Evolutionary conservation across 2,888 invertebrate genomes (phyloP), one percentile per base, ranked within the genome.

Genomic region (Therioaphis trifolii): DNA sequence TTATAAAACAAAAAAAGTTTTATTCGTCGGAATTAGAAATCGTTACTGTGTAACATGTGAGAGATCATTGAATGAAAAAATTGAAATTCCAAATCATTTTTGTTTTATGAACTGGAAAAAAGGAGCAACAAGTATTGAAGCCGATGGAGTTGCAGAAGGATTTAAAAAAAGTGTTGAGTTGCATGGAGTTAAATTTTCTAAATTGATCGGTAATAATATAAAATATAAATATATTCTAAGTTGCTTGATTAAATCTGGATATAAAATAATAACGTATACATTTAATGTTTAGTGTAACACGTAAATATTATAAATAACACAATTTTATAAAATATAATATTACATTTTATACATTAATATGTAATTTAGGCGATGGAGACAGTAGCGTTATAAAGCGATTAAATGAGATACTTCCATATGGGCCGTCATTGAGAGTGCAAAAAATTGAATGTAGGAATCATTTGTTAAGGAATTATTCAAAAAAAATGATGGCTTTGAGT

Each of bases 1-100:
- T 55, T 55, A 55, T 21, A 55, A 55, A 15, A 55, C 55, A n/a
- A 55, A 55, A 55, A 55, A 55, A 55, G 55, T 55, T 55, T 55
- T 55, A 15, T 55, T 55, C 15, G 15, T 66, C 40, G 35, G 66
- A 35, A 66, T 35, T n/a, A 14, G 35, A 66, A 66, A 66, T 66
- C 66, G 66, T 4, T 66, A 66, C 29, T 66, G 66, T 18, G 29
- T 29, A 66, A 66, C 66, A 66, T 66, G 66, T 29, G 66, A 66
- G 35, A 55, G 55, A 55, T 5, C 55, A 55, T 21, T n/a, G 21
- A 55, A 55, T n/a, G 0, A 66, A 66, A 66, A 35, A 66, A 3
- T 35, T 5, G 15, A 55, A 55, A 21, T 55, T n/a, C 55, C n/a
- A n/a, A 55, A 55, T n/a, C 55, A 55, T 55, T 55, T 55, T n/a